Evolutionary conservation across 1,140 invertebrate genomes (phyloP), one percentile per base, ranked within the genome.

Genomic region (Sweltsa coloradensis): DNA sequence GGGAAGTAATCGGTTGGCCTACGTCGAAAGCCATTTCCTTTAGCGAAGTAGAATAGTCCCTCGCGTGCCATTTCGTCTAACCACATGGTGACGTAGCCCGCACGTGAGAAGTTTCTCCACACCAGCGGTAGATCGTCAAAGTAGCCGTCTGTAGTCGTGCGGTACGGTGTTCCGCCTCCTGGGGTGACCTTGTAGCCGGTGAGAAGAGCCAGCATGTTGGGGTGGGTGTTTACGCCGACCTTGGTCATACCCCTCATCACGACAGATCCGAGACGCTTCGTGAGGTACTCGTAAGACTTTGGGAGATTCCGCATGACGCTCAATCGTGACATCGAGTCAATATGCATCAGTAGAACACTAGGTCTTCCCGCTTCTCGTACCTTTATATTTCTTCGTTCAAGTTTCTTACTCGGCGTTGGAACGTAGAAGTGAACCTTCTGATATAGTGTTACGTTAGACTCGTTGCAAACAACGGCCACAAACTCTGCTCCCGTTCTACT

Each of bases 271-370:
- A 67, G 47, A 5, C 62, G 47, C n/a, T 61, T 49, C 2, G 59
- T 53, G 0, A 78, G 56, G 45, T 65, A 71, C 2, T 55, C 26
- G 13, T 65, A 54, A 0, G 74, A 75, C 34, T 58, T 53, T 2
- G 66, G 67, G 63, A 79, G 65, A 51, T 76, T 72, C 2, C 76
- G 61, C 9, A 67, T 60, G 45, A 74, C 70, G 58, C 78, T 77
- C 18, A 74, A 57, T 18, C 73, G 59, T 2, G 76, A 79, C 23
- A 76, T 65, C 0, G 73, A 70, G 57, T 79, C 76, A 2, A 77
- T 54, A 4, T 72, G 74, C 11, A 77, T 50, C 49, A 75, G 62
- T 3, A 74, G 46, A 11, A 76, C 60, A 41, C 53, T 62, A 5
- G 49, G 45, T 5, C 31, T n/a, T n/a, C n/a, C n/a, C n/a, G n/a